A percentile compares a stretch with the other conserved stretches of the same genome.
phyloP scores from a whole-genome alignment of 2,888 invertebrate genomes.

The Dinocampus coccinellae region DNA sequence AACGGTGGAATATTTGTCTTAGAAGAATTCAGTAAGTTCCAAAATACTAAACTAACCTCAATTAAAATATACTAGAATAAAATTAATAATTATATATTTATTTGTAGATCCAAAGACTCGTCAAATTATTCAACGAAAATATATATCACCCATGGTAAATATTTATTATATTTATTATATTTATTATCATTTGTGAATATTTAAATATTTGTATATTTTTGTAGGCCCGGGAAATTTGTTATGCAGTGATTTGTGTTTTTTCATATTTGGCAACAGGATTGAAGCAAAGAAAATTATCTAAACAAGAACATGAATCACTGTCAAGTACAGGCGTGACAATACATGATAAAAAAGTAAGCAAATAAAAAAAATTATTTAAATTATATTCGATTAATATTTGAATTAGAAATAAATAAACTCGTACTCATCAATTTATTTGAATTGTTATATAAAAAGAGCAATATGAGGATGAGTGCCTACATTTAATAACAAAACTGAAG shows the following conservation, averaged over 20 bases:
- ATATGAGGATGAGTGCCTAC: conserved; percentile 1
- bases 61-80: no score
- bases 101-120: conserved; percentile 96
- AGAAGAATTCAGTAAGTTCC: conserved; percentile 98
- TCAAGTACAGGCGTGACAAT: conserved; percentile 38
- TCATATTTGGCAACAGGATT: conserved; percentile 97
- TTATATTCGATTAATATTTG: neutral
- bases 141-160: conserved; percentile 98
- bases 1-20: conserved; percentile 99
- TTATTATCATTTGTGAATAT: neutral
- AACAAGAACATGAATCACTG: conserved; percentile 47
- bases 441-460: neutral
- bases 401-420: neutral
- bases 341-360: conserved; percentile 54
- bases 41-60: neutral
- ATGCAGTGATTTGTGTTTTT: conserved; percentile 98
- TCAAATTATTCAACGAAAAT: conserved; percentile 95
- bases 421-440: neutral
- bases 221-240: conserved; percentile 99
- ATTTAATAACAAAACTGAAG: neutral
- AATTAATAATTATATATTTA: conserved; percentile 52
- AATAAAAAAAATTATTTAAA: neutral
- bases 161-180: neutral
- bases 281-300: conserved; percentile 74
- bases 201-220: conserved; percentile 41